phyloP scores from a whole-genome alignment of 2,797 vertebrate species.

The Adelosebastes latens region DNA sequence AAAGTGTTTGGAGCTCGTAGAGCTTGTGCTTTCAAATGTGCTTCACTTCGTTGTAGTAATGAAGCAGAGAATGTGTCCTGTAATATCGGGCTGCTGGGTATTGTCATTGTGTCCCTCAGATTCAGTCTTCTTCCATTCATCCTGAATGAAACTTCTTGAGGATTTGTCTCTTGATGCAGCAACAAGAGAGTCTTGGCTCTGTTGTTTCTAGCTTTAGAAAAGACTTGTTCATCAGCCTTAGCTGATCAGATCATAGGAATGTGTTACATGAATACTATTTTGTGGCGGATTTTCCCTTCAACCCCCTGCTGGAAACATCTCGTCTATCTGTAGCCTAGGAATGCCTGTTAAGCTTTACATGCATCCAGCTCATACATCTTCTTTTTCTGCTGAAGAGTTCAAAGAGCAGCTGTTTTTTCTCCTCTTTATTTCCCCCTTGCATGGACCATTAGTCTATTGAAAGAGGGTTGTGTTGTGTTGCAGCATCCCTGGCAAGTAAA shows the following conservation, averaged over 20 bases:
- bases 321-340: conserved; percentile 13
- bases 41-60: background rate
- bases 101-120: conserved; percentile 22
- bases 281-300: conserved; percentile 18
- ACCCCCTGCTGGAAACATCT: conserved; percentile 25
- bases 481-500: conserved; percentile 49
- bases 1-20: background rate
- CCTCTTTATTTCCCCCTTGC: conserved; percentile 36
- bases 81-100: background rate
- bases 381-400: conserved; percentile 39
- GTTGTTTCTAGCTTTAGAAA: conserved; percentile 29
- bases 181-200: conserved; percentile 24
- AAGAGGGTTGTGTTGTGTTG: conserved; percentile 40
- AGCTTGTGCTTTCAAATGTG: background rate
- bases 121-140: conserved; percentile 3
- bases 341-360: conserved; percentile 18
- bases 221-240: conserved; percentile 40
- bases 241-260: conserved; percentile 52
- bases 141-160: conserved; percentile 22
- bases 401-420: conserved; percentile 35
- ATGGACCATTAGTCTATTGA: conserved; percentile 62
- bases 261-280: conserved; percentile 36
- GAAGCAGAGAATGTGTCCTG: conserved; percentile 5
- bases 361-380: conserved; percentile 9
- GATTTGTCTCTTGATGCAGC: conserved; percentile 49